These are phyloP conservation scores for Epiblema foenella DNA, from an alignment of 2,888 invertebrate genomes.

Conservation along the genomic window DNA sequence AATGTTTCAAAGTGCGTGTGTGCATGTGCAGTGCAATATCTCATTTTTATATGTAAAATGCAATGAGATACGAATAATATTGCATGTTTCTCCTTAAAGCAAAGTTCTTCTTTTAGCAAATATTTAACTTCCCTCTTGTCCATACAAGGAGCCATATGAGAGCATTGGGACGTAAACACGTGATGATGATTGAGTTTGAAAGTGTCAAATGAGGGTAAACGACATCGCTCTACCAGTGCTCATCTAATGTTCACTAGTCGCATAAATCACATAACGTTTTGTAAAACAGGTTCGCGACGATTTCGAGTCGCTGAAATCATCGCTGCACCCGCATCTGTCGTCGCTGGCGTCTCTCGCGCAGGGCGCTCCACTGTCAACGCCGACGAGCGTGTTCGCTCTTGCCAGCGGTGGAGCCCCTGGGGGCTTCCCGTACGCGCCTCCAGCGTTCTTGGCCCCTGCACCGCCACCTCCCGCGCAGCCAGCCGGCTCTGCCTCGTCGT, in stretches of 20 bases:
- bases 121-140: background rate
- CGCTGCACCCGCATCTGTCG: slow-evolving; percentile 83
- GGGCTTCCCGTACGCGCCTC: slow-evolving; percentile 87
- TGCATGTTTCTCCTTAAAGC: background rate
- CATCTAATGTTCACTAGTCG: background rate
- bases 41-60: too few species aligned
- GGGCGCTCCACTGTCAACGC: slow-evolving; percentile 77
- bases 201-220: background rate
- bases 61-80: background rate
- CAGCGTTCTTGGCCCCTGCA: slow-evolving; percentile 82
- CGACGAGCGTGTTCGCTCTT: slow-evolving; percentile 74
- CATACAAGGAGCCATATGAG: background rate
- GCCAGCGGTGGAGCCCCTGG: slow-evolving; percentile 76
- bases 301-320: slow-evolving; percentile 83
- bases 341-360: slow-evolving; percentile 80
- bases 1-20: too few species aligned
- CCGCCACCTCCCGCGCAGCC: slow-evolving; percentile 85
- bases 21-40: too few species aligned
- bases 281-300: slow-evolving; percentile 75
- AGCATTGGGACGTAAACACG: background rate
- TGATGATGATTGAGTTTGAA: background rate
- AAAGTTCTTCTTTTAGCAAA: background rate
- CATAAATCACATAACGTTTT: background rate
- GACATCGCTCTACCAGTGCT: background rate
- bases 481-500: slow-evolving; percentile 89